phyloP scores from a whole-genome alignment of 2,888 invertebrate species.

The Saturnia japonica region DNA sequence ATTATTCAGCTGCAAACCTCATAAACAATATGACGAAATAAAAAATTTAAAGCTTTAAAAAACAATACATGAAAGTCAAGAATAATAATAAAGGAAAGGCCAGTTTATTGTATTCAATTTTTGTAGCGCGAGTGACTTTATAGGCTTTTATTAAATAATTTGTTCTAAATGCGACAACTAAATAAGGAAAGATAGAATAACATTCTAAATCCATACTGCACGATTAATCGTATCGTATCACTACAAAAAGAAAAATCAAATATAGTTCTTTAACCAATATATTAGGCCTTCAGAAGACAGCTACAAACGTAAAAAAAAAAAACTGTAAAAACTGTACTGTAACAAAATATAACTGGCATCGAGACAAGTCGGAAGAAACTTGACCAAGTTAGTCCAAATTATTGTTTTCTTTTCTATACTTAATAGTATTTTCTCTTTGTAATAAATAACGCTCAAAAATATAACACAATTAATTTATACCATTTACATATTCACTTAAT shows the following conservation, averaged over 20 bases:
- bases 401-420: neutral
- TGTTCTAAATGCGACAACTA: conserved; percentile 28
- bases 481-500: no score
- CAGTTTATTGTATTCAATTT: conserved; percentile 14
- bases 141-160: conserved; percentile 54
- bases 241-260: neutral
- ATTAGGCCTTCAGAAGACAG: neutral
- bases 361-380: neutral
- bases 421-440: no score
- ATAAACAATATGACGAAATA: neutral
- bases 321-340: neutral
- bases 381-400: neutral
- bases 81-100: conserved; percentile 9
- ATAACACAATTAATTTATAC: no score
- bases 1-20: neutral
- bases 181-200: neutral
- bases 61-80: neutral
- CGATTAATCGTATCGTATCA: conserved; percentile 18
- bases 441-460: no score
- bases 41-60: conserved; percentile 2
- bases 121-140: conserved; percentile 17
- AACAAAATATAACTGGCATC: neutral
- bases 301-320: neutral
- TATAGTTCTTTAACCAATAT: no score
- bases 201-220: neutral